Base-by-base conservation (phyloP, 2,888 invertebrate species). In the Drosophila niveifrons region DNA sequence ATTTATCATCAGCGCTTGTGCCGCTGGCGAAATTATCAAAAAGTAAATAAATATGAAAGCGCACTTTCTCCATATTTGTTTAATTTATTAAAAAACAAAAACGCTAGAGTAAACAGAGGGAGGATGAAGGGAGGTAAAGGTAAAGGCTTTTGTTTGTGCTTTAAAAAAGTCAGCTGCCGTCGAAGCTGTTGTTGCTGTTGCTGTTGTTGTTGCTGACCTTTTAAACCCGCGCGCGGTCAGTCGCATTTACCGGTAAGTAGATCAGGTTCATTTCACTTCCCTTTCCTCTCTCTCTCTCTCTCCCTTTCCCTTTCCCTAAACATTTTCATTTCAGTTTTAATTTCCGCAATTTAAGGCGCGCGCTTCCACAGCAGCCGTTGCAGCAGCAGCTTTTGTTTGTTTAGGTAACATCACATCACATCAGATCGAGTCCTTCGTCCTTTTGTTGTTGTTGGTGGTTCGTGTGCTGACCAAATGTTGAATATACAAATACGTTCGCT, bases 21-120 rank as follows among this genome's bases (percentile, higher is more conserved):
- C 39, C 13, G 39, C 48, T 36, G 29, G 43, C 58, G 58, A 76
- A 82, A 82, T 72, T 86, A 77, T 82, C 48, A 70, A 82, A 86
- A 75, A 72, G 78, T 70, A 86, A 88, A 88, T 43, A 79, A 78
- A 82, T 86, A 86, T 83, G 83, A 84, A 82, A 82, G 55, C 52
- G 55, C 62, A 75, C 50, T 72, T 71, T 64, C 48, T 31, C 52
- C 41, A 48, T 79, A 69, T 87, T 83, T 87, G 78, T 58, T 84
- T 87, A 53, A 78, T 67, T 86, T 83, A 83, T 70, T 75, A 69
- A 86, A 72, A 76, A 64, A 43, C 6, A n/a, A 3, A 52, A 34
- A 57, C 2, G 10, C 2, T 44, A 52, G 17, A 50, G 36, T 55
- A 62, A 46, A 28, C 48, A 18, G n/a, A 0, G 29, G 9, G 44